A percentile compares a stretch with the other conserved stretches of the same genome.
Conservation (phyloP, 2,888 invertebrate genomes). For the Campaea margaritaria region DNA sequence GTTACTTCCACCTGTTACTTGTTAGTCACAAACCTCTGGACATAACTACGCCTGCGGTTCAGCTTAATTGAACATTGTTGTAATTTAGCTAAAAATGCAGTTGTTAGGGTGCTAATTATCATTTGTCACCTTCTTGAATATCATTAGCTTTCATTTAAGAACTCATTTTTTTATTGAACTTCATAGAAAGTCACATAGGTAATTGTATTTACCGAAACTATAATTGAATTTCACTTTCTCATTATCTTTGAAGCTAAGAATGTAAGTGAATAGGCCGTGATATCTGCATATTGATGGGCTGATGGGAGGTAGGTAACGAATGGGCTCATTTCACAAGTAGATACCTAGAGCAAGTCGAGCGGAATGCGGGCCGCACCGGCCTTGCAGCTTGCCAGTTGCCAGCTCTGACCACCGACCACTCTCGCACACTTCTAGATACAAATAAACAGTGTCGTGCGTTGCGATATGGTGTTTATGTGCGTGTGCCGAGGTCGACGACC, state of each 20-base stretch:
- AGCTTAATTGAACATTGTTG: neutral
- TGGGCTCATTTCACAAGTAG: constrained; percentile 76
- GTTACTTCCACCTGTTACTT: constrained; percentile 61
- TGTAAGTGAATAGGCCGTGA: constrained; percentile 37
- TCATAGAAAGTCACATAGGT: constrained; percentile 25
- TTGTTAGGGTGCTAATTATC: neutral
- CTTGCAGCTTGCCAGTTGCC: constrained; percentile 81
- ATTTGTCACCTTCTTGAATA: constrained; percentile 3
- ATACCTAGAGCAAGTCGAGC: constrained; percentile 64
- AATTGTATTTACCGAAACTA: constrained; percentile 30
- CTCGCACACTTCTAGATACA: constrained; percentile 68
- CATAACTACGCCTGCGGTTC: neutral
- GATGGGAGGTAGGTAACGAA: constrained; percentile 67
- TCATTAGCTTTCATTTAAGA: constrained; percentile 8
- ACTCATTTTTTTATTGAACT: constrained; percentile 10
- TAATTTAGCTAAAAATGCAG: neutral
- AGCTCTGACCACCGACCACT: constrained; percentile 81
- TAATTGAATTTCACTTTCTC: constrained; percentile 41
- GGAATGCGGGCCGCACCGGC: constrained; percentile 80
- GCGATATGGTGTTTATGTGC: constrained; percentile 56
- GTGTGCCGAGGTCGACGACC: constrained; percentile 59
- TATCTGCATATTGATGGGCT: constrained; percentile 57
- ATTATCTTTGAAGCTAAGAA: constrained; percentile 34
- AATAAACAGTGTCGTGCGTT: constrained; percentile 60
- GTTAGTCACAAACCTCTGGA: constrained; percentile 29